phyloP scores from a whole-genome alignment of 1,140 invertebrate species.

The Aporrectodea caliginosa region DNA sequence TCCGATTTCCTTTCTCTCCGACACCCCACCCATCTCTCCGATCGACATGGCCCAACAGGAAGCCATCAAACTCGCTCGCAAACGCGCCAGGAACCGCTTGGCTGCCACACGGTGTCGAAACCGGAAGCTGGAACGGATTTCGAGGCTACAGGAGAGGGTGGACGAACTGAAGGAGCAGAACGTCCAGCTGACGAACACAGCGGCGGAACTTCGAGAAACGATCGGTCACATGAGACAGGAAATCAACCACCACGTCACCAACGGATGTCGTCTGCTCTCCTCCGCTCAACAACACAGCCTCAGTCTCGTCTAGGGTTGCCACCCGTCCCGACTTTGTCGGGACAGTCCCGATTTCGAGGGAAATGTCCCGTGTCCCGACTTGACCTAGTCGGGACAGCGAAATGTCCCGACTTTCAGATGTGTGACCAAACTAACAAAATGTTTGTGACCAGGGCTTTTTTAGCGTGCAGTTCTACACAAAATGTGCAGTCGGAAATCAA shows the following conservation, averaged over 20 bases:
- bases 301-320: too few relatives aligned
- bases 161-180: constrained; percentile 87
- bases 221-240: background rate
- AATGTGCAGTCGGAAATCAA: too few relatives aligned
- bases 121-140: constrained; percentile 90
- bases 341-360: too few relatives aligned
- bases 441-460: too few relatives aligned
- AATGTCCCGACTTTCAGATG: too few relatives aligned
- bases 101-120: constrained; percentile 93
- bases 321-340: too few relatives aligned
- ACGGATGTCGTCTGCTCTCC: background rate
- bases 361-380: too few relatives aligned
- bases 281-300: background rate
- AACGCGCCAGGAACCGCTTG: constrained; percentile 87
- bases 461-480: too few relatives aligned
- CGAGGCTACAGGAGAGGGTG: constrained; percentile 82
- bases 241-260: background rate
- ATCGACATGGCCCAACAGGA: constrained; percentile 5
- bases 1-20: background rate
- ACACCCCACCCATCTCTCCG: background rate
- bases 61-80: constrained; percentile 58
- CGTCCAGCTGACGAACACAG: constrained; percentile 62
- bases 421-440: too few relatives aligned
- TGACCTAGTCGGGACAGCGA: too few relatives aligned
- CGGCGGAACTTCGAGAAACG: background rate